Evolutionary conservation across 2,113 vertebrate genomes (phyloP).

Genomic region (Gadus chalcogrammus): DNA sequence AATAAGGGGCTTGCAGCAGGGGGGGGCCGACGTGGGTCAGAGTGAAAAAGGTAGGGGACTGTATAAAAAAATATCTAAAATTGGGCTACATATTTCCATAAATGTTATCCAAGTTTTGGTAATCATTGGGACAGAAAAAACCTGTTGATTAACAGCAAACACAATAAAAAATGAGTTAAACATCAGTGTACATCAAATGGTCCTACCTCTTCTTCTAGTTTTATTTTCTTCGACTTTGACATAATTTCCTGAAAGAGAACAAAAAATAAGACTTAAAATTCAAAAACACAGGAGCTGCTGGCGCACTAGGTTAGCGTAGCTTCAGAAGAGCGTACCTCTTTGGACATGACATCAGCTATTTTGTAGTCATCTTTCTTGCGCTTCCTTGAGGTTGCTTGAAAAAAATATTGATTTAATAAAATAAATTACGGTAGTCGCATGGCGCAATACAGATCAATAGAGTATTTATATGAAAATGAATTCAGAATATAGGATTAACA

Average conservation of each 20-base stretch:
- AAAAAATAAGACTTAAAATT: conserved; percentile 3
- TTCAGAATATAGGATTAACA: background rate
- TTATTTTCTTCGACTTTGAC: conserved; percentile 86
- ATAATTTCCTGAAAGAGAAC: conserved; percentile 85
- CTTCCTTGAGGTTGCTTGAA: conserved; percentile 77
- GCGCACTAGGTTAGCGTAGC: background rate
- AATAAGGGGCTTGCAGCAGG: too few relatives aligned
- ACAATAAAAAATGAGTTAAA: too few relatives aligned
- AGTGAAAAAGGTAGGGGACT: too few relatives aligned
- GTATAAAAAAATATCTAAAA: too few relatives aligned
- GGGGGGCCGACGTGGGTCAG: too few relatives aligned
- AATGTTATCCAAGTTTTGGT: too few relatives aligned
- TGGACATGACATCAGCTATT: conserved; percentile 93
- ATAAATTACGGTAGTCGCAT: background rate
- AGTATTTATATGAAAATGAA: background rate
- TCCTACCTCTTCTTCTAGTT: conserved; percentile 73
- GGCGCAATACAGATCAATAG: background rate
- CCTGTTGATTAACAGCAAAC: too few relatives aligned
- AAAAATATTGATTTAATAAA: conserved; percentile 1
- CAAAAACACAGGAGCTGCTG: background rate
- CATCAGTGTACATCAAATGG: too few relatives aligned
- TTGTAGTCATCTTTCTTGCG: conserved; percentile 86
- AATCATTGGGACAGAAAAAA: too few relatives aligned
- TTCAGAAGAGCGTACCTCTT: conserved; percentile 76
- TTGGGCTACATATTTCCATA: too few relatives aligned